Base-by-base conservation (phyloP, 1,140 invertebrate species). In the Drosophila elegans region DNA sequence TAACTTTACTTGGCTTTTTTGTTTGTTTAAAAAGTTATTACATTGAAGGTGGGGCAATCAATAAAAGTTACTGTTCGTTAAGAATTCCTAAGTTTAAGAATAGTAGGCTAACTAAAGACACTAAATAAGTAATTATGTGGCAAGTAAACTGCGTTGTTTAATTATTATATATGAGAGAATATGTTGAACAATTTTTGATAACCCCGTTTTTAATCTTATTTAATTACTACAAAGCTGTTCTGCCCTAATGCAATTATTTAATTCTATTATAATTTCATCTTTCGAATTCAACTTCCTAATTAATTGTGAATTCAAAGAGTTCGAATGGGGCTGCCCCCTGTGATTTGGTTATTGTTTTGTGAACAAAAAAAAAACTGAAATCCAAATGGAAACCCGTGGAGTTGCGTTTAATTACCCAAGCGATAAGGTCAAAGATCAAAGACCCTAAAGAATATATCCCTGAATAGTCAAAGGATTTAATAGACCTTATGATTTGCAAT, bases 351-450 rank as follows among this genome's bases (percentile, higher is more conserved):
- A 54, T n/a, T 54, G 6, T 29, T 38, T 54, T 29, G n/a, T n/a
- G 10, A 38, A 16, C 21, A 39, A 25, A 7, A 36, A 10, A 48
- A 29, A 27, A 13, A 44, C 1, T 16, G 2, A 45, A 51, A 54
- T 41, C 41, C 1, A 59, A 25, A 32, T 36, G 10, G 6, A 55
- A 56, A 46, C 49, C 66, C 41, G 13, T n/a, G 34, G 66, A 67
- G 61, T 66, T 53, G 6, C 4, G 32, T 68, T 69, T 54, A 69
- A 66, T 54, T 32, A 34, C 25, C 29, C 34, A 16, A 16, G 51
- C 44, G 44, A 36, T 57, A 38, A 57, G 64, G 67, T 71, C 64
- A 71, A 21, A 57, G 67, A 41, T 71, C 36, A 13, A 46, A 48
- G 44, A 56, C 42, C 44, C 13, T 3, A 16, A 12, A 4, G 12